Conservation (phyloP, 2,797 vertebrate genomes). For the Eospalax fontanierii region DNA sequence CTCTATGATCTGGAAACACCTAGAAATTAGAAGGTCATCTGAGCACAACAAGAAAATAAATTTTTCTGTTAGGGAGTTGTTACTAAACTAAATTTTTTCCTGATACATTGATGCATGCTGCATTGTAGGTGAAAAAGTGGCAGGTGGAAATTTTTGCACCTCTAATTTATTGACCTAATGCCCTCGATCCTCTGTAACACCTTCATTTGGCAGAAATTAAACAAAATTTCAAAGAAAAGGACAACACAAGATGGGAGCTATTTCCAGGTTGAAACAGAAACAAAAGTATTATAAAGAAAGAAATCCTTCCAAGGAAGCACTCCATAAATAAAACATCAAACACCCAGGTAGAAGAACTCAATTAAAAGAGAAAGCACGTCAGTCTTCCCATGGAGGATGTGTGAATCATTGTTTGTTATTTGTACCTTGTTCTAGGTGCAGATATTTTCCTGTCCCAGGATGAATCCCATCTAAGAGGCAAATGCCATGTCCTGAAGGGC, state of each 20-base stretch:
- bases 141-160: slow-evolving; percentile 76
- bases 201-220: slow-evolving; percentile 79
- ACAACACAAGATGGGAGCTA: slow-evolving; percentile 53
- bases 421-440: slow-evolving; percentile 68
- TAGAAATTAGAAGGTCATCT: slow-evolving; percentile 77
- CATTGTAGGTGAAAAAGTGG: slow-evolving; percentile 58
- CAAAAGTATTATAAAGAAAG: slow-evolving; percentile 68
- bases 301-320: slow-evolving; percentile 71
- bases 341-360: slow-evolving; percentile 80
- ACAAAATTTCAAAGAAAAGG: slow-evolving; percentile 81
- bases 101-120: slow-evolving; percentile 72
- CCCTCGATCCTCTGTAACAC: slow-evolving; percentile 70
- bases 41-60: slow-evolving; percentile 74
- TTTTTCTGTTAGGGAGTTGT: slow-evolving; percentile 58
- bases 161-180: slow-evolving; percentile 80
- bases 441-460: slow-evolving; percentile 56
- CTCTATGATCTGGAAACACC: slow-evolving; percentile 59
- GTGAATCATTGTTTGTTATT: slow-evolving; percentile 83
- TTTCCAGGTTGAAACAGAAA: slow-evolving; percentile 71
- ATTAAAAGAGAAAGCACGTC: slow-evolving; percentile 82
- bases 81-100: slow-evolving; percentile 69
- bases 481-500: background rate
- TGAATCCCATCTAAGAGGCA: slow-evolving; percentile 49
- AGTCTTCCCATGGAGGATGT: slow-evolving; percentile 71
- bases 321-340: slow-evolving; percentile 83